Evolutionary conservation across 2,797 vertebrate genomes (phyloP).

Genomic region (Xyrichtys novacula): DNA sequence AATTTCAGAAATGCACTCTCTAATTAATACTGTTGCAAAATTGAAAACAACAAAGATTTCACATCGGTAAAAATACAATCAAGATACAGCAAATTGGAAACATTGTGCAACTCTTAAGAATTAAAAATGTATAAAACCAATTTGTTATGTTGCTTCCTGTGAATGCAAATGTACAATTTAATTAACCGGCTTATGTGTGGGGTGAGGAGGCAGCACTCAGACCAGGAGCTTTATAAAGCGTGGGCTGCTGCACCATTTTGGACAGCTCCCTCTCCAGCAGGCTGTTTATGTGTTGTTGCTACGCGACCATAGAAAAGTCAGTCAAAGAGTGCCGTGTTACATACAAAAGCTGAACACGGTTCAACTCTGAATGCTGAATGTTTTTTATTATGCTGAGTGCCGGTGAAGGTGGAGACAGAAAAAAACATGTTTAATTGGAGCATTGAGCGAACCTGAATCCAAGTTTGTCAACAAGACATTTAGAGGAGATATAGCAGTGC

Average conservation of each 20-base stretch:
- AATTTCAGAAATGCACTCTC: conserved; percentile 29
- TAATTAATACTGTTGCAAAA: conserved; percentile 34
- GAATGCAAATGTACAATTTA: conserved; percentile 51
- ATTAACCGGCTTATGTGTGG: conserved; percentile 47
- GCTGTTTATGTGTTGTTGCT: conserved; percentile 80
- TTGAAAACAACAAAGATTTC: conserved; percentile 40
- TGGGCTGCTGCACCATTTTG: conserved; percentile 72
- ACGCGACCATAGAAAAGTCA: conserved; percentile 60
- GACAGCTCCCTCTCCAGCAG: conserved; percentile 61
- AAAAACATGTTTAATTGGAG: conserved; percentile 33
- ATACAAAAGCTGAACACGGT: conserved; percentile 45
- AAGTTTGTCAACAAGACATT: conserved; percentile 49
- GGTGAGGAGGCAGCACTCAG: conserved; percentile 46
- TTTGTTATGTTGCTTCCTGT: conserved; percentile 21
- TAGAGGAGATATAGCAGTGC: conserved; percentile 16
- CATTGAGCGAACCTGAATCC: conserved; percentile 32
- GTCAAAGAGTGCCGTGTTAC: conserved; percentile 42
- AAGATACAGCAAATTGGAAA: conserved; percentile 35
- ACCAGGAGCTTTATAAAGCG: conserved; percentile 54
- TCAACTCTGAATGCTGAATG: conserved; percentile 51
- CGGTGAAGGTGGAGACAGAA: conserved; percentile 30
- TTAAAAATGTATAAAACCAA: conserved; percentile 23
- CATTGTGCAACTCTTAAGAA: conserved; percentile 28
- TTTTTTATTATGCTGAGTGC: conserved; percentile 33
- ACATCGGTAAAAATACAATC: conserved; percentile 28